Evolutionary conservation across 2,797 vertebrate species (phyloP).

Genomic region (Hippocampus kuda): DNA sequence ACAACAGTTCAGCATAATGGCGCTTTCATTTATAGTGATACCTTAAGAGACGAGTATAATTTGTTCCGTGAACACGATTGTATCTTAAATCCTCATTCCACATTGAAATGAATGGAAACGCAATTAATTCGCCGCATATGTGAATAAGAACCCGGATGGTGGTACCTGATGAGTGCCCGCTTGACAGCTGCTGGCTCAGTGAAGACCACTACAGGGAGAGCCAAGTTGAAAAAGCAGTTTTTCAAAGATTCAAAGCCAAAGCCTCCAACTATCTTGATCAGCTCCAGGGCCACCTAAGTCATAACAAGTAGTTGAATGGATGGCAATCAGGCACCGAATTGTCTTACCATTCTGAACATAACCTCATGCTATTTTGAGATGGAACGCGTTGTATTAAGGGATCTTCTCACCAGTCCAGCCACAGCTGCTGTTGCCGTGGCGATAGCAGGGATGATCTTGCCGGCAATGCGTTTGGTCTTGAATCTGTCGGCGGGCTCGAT

Average conservation of each 20-base stretch:
- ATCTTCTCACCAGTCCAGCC: slow-evolving; percentile 78
- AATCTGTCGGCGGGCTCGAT: slow-evolving; percentile 89
- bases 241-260: slow-evolving; percentile 83
- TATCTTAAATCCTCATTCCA: no score
- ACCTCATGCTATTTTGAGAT: neutral
- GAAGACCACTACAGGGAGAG: slow-evolving; percentile 90
- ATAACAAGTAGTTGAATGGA: neutral
- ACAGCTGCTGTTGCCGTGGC: slow-evolving; percentile 95
- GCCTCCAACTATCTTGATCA: slow-evolving; percentile 84
- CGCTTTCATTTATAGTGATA: no score
- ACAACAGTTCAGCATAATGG: no score
- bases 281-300: slow-evolving; percentile 83
- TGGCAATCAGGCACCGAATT: neutral
- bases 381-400: neutral
- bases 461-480: slow-evolving; percentile 95
- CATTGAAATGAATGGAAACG: no score
- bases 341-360: neutral
- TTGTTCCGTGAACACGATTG: no score
- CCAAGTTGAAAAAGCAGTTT: slow-evolving; percentile 98
- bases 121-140: neutral
- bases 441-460: slow-evolving; percentile 97
- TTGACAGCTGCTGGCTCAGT: slow-evolving; percentile 86
- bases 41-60: no score
- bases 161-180: slow-evolving; percentile 82
- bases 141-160: neutral